Percentiles rank a stretch among this genome's conserved stretches.
Conservation (phyloP, 64 coral and sea anemone species). For the Stichodactyla helianthus region DNA sequence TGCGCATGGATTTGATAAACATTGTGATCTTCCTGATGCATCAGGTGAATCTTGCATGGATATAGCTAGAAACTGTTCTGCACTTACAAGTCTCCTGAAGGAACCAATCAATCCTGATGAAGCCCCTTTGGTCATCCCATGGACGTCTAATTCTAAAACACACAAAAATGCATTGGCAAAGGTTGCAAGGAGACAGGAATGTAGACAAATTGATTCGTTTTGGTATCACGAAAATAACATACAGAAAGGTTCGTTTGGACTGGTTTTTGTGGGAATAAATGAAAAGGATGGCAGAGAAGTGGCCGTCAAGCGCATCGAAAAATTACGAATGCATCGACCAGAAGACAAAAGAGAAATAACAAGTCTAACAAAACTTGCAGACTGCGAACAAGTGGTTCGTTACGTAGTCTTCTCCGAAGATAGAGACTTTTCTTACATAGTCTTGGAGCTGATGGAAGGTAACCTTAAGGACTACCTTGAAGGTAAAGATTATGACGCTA, state of each 20-base stretch:
- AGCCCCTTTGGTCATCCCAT: constrained; percentile 22
- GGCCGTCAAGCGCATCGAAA: constrained; percentile 39
- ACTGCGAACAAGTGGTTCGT: constrained; percentile 39
- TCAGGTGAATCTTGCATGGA: not conserved
- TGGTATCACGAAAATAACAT: constrained; percentile 33
- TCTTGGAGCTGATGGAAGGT: constrained; percentile 72
- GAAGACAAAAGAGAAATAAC: constrained; percentile 40
- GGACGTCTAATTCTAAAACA: constrained; percentile 29
- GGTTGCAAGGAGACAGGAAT: constrained; percentile 20
- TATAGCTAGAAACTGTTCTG: not conserved
- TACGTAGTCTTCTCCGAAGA: constrained; percentile 42
- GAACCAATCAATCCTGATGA: not conserved
- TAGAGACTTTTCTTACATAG: constrained; percentile 36
- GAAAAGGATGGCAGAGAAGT: constrained; percentile 46
- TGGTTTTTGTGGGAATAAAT: constrained; percentile 37
- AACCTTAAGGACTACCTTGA: constrained; percentile 39
- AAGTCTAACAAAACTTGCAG: constrained; percentile 11
- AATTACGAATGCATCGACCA: not conserved
- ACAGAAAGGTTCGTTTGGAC: constrained; percentile 27
- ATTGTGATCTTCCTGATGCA: not conserved
- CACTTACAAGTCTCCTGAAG: not conserved
- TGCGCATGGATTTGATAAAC: not conserved
- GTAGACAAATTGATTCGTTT: constrained; percentile 10
- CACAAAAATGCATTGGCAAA: constrained; percentile 17
- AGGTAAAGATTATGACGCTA: not conserved